phyloP scores from a whole-genome alignment of 2,888 invertebrate species.

The Sicus ferrugineus region DNA sequence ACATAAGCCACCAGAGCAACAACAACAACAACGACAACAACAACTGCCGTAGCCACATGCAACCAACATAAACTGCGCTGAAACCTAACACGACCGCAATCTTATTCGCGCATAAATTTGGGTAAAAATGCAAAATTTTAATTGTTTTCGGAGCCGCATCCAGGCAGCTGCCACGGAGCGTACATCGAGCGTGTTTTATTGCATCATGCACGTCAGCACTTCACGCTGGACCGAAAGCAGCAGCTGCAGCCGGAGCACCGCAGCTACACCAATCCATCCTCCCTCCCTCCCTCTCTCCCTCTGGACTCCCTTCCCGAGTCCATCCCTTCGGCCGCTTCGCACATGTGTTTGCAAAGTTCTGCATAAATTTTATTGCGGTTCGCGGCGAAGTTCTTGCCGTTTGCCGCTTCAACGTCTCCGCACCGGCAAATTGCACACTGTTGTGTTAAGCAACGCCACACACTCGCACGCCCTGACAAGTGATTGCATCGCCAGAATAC shows the following conservation, averaged over 20 bases:
- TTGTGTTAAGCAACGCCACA: slow-evolving; percentile 49
- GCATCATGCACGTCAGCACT: slow-evolving; percentile 40
- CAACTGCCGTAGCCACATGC: not conserved
- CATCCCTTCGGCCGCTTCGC: too few relatives aligned
- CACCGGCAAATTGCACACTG: slow-evolving; percentile 56
- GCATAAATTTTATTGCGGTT: slow-evolving; percentile 28
- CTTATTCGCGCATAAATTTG: slow-evolving; percentile 34
- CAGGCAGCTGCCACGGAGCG: slow-evolving; percentile 14
- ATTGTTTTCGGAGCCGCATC: slow-evolving; percentile 29
- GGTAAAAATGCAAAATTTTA: slow-evolving; percentile 34
- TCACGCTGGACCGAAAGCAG: not conserved
- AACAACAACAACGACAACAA: not conserved
- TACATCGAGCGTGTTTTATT: slow-evolving; percentile 38
- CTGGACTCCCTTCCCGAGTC: not conserved
- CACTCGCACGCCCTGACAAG: slow-evolving; percentile 6
- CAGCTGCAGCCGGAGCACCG: not conserved
- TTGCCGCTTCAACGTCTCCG: slow-evolving; percentile 14
- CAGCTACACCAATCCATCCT: not conserved
- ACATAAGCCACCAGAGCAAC: not conserved
- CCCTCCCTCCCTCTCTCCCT: not conserved
- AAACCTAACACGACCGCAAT: slow-evolving; percentile 31
- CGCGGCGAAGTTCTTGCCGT: not conserved
- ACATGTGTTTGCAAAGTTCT: slow-evolving; percentile 3
- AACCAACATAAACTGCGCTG: not conserved
- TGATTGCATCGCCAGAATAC: slow-evolving; percentile 12